phyloP scores from a whole-genome alignment of 2,113 vertebrate genomes.

The Silurus meridionalis region DNA sequence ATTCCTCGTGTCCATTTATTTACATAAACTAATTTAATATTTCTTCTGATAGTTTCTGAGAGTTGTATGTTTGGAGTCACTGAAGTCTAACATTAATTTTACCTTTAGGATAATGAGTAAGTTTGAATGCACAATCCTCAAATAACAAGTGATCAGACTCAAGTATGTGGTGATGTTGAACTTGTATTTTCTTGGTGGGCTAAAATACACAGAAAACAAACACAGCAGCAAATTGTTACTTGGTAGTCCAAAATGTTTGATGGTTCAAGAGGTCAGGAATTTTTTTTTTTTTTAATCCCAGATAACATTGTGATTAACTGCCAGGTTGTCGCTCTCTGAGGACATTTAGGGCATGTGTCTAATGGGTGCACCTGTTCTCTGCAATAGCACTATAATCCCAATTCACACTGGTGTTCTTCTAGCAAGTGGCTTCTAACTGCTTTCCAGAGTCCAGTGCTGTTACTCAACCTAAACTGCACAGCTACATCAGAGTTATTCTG shows the following conservation, averaged over 20 bases:
- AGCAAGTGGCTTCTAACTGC: not conserved
- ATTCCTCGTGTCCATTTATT: not conserved
- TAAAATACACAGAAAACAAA: not conserved
- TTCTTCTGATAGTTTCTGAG: not conserved
- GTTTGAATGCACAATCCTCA: not conserved
- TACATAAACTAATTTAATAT: too few species aligned
- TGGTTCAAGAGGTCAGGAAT: not conserved
- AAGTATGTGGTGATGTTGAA: not conserved
- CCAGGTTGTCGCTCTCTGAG: not conserved
- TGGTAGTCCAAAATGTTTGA: not conserved
- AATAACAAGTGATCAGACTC: not conserved
- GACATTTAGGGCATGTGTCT: not conserved
- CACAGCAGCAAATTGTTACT: not conserved
- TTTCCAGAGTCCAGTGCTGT: not conserved
- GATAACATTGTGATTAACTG: not conserved
- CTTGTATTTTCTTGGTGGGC: not conserved
- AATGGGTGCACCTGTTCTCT: not conserved
- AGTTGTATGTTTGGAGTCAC: not conserved
- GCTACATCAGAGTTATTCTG: not conserved
- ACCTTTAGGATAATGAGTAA: not conserved
- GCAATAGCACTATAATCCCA: not conserved
- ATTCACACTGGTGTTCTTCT: not conserved
- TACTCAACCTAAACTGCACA: not conserved
- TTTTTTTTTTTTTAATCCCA: not conserved
- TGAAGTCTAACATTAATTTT: not conserved